Conservation (phyloP, 2,888 invertebrate species). For the Erebia aethiops region DNA sequence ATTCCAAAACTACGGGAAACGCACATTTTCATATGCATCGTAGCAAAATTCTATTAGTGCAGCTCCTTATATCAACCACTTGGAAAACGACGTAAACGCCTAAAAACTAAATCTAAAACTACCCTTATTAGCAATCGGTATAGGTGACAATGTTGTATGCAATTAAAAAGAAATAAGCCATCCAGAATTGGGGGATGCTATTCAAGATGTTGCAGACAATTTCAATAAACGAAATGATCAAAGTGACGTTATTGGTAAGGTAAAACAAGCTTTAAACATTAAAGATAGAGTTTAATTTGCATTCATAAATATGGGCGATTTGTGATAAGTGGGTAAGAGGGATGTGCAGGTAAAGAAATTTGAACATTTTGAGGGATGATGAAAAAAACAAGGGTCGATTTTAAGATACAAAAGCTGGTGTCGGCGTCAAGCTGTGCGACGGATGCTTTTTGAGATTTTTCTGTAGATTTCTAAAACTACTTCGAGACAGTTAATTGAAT, state of each 20-base stretch:
- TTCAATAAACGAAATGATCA: slow-evolving; percentile 45
- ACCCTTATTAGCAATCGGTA: slow-evolving; percentile 47
- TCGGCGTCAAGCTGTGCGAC: slow-evolving; percentile 79
- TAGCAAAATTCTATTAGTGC: slow-evolving; percentile 71
- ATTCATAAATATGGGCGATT: slow-evolving; percentile 25
- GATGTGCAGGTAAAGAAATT: slow-evolving; percentile 79
- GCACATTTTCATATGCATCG: slow-evolving; percentile 69
- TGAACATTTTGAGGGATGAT: slow-evolving; percentile 79
- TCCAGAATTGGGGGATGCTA: slow-evolving; percentile 74
- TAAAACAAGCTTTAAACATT: slow-evolving; percentile 42
- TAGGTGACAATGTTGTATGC: slow-evolving; percentile 52
- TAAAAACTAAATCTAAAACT: slow-evolving; percentile 46
- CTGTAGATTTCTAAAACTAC: slow-evolving; percentile 69
- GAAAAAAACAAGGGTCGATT: slow-evolving; percentile 79
- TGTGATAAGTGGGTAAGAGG: slow-evolving; percentile 44
- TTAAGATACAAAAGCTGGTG: slow-evolving; percentile 76
- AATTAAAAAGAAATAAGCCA: slow-evolving; percentile 64
- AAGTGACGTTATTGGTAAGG: slow-evolving; percentile 39
- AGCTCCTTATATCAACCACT: slow-evolving; percentile 43
- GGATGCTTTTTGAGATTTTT: slow-evolving; percentile 75
- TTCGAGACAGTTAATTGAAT: slow-evolving; percentile 74
- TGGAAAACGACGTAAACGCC: slow-evolving; percentile 53
- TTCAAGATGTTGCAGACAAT: slow-evolving; percentile 76
- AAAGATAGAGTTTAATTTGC: slow-evolving; percentile 48
- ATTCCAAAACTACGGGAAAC: slow-evolving; percentile 75